These are phyloP conservation scores for Hemibagrus wyckioides DNA, from an alignment of 2,113 vertebrate genomes.

Conservation along the genomic window DNA sequence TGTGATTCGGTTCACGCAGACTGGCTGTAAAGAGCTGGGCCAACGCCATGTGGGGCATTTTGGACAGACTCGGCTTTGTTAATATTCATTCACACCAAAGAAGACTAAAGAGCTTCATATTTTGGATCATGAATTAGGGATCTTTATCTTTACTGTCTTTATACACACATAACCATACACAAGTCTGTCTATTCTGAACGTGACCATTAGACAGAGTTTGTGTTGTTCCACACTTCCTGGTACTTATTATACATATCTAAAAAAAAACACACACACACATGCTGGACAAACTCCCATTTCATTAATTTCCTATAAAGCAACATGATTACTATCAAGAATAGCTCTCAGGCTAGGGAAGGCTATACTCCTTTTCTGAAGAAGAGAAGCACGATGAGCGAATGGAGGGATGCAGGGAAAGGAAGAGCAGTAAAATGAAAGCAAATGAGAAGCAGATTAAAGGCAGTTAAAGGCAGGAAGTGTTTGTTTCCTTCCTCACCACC, in stretches of 20 bases:
- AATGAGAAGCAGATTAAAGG: constrained; percentile 56
- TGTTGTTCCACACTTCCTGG: constrained; percentile 7
- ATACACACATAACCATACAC: background rate
- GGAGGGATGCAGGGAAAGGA: constrained; percentile 25
- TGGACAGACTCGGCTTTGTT: constrained; percentile 52
- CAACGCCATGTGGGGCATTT: constrained; percentile 50
- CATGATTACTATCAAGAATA: background rate
- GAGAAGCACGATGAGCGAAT: constrained; percentile 15
- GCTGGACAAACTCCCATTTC: constrained; percentile 11
- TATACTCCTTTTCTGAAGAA: background rate
- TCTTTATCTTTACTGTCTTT: constrained; percentile 35
- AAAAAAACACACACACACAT: constrained; percentile 18
- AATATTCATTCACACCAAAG: constrained; percentile 43
- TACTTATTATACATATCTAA: constrained; percentile 41
- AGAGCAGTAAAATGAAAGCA: constrained; percentile 52
- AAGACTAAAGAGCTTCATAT: background rate
- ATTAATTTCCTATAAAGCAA: constrained; percentile 17
- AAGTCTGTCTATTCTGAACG: constrained; percentile 26
- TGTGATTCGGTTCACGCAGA: constrained; percentile 49
- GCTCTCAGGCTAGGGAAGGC: too few relatives aligned
- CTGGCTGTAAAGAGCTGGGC: constrained; percentile 52
- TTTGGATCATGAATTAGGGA: background rate
- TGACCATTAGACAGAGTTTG: background rate
- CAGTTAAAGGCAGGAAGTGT: constrained; percentile 57
- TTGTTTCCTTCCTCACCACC: constrained; percentile 41